Percentiles rank a stretch among this genome's conserved stretches.
These are phyloP conservation scores for Cantharis lateralis DNA, from an alignment of 2,888 invertebrate genomes.

Conservation along the genomic window DNA sequence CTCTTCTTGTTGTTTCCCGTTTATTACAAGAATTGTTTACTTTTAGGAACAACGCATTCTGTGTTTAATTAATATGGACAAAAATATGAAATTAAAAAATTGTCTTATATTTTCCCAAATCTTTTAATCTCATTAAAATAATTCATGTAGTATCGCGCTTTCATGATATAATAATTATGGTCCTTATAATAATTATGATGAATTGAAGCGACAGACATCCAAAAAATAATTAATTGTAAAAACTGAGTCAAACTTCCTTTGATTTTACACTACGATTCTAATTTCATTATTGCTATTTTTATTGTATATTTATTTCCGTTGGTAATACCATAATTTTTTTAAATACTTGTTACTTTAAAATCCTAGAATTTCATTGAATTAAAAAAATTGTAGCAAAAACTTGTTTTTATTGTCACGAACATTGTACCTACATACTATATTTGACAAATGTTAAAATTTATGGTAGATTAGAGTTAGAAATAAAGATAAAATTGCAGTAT, in stretches of 20 bases:
- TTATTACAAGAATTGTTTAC: no score
- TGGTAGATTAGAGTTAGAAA: background rate
- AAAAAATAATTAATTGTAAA: background rate
- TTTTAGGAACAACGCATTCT: no score
- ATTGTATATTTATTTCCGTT: background rate
- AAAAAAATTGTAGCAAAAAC: background rate
- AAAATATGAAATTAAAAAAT: no score
- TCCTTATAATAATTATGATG: no score
- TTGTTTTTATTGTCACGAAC: background rate
- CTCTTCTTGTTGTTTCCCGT: no score
- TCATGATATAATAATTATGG: no score
- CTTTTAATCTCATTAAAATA: no score
- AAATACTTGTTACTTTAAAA: background rate
- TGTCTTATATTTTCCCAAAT: no score
- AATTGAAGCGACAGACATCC: background rate
- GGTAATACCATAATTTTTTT: background rate
- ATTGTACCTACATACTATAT: background rate
- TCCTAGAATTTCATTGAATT: background rate
- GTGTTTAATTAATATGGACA: no score
- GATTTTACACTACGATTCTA: background rate
- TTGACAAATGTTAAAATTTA: background rate
- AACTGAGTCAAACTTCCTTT: background rate
- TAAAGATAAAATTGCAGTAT: background rate
- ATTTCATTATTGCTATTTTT: background rate
- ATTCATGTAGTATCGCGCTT: no score